phyloP scores from a whole-genome alignment of 2,113 vertebrate species.

The Melanerpes formicivorus region DNA sequence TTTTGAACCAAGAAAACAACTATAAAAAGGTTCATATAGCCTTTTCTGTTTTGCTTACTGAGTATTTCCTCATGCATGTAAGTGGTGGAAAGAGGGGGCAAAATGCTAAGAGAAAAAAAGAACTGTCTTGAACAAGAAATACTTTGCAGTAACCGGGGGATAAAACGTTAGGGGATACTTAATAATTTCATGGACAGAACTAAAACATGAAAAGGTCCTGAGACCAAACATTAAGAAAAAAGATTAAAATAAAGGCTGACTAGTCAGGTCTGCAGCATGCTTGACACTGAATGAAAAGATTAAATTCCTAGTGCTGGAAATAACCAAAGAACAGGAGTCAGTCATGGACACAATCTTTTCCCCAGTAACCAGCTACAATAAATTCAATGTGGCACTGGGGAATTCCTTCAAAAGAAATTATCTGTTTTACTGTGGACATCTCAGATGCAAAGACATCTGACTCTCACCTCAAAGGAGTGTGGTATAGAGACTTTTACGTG shows the following conservation, averaged over 20 bases:
- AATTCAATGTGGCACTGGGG: not conserved
- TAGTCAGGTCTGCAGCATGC: not conserved
- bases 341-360: not conserved
- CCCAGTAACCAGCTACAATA: not conserved
- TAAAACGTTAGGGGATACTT: not conserved
- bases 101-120: not conserved
- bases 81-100: not conserved
- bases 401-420: not conserved
- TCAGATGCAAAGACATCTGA: not conserved
- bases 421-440: not conserved
- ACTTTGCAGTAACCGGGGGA: not conserved
- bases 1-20: slow-evolving; percentile 45
- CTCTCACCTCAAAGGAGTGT: not conserved
- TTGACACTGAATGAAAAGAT: not conserved
- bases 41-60: not conserved
- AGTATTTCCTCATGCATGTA: not conserved
- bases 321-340: not conserved
- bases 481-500: not conserved
- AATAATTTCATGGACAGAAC: not conserved
- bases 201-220: not conserved
- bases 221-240: not conserved
- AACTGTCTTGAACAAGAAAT: not conserved
- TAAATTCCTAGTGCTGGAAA: not conserved
- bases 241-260: not conserved
- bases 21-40: not conserved